Evolutionary conservation across 2,113 vertebrate species (phyloP), one percentile per base, ranked within the genome.

Genomic region (cattle (Bos taurus)): DNA sequence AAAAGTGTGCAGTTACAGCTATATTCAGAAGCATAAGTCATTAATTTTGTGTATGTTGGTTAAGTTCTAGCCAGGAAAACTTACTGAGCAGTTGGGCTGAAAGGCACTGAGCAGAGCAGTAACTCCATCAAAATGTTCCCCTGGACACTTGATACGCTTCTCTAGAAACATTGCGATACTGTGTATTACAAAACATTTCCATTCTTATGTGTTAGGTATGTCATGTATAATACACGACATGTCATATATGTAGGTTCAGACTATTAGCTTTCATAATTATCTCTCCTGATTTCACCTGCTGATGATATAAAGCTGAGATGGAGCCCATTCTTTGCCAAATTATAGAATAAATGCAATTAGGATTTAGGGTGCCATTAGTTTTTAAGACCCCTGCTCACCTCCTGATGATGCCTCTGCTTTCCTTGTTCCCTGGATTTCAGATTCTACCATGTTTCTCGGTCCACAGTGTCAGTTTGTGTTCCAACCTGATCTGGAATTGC

Each of bases 51-150:
- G 46, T 91, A 8, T 60, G 30, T 25, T 28, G 28, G 8, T 74
- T 86, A 88, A 89, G 48, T n/a, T 71, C 74, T 92, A 43, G 43
- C 28, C 59, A 90, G 50, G 23, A 77, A 93, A 59, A 77, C 43
- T 21, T 57, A 13, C 40, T 81, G 26, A 91, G 48, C 5, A 43
- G 26, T 54, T 87, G 36, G 19, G 7, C 25, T 60, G 15, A 77
- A 48, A 46, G 21, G 33, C 56, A 30, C 59, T 67, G 43, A 30
- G 23, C 14, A 30, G 1, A 56, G 25, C 23, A 60, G 40, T 17
- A 54, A 54, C 6, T 59, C 13, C 26, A 16, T 50, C 81, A 85
- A 30, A 67, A 77, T 33, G 23, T 46, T 25, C n/a, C 9, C 36
- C 28, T 84, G 8, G 43, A 57, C 25, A 33, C 36, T 71, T 50